Evolutionary conservation across 1,140 invertebrate genomes (phyloP).

Genomic region (Ectropis grisescens): DNA sequence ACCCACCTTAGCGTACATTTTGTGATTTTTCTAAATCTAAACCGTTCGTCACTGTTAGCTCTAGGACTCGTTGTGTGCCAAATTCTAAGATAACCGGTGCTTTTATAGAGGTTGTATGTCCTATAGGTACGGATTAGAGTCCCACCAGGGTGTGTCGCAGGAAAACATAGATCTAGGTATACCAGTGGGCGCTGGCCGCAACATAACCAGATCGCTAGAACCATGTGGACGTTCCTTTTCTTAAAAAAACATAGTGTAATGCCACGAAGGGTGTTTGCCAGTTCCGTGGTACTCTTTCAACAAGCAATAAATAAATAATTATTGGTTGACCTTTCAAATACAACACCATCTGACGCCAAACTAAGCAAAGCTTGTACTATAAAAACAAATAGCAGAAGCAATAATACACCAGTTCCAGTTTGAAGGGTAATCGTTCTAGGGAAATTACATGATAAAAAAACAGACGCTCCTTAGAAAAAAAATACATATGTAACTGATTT

Average conservation of each 20-base stretch:
- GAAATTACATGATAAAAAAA: too few species aligned
- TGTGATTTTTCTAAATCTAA: constrained; percentile 35
- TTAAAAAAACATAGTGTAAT: neutral
- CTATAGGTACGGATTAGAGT: constrained; percentile 37
- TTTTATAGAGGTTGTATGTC: constrained; percentile 53
- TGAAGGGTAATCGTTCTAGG: too few species aligned
- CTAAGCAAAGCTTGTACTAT: too few species aligned
- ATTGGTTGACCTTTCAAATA: too few species aligned
- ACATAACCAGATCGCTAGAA: constrained; percentile 30
- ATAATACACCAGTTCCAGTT: too few species aligned
- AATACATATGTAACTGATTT: too few species aligned
- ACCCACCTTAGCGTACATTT: constrained; percentile 64
- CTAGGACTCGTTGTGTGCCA: constrained; percentile 54
- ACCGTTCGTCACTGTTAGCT: constrained; percentile 38
- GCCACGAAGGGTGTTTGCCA: too few species aligned
- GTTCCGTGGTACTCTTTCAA: too few species aligned
- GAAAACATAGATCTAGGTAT: constrained; percentile 30
- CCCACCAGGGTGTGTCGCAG: constrained; percentile 20
- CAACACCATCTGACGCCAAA: too few species aligned
- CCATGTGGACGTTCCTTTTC: constrained; percentile 19
- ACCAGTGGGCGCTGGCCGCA: constrained; percentile 41
- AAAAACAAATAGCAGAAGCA: too few species aligned
- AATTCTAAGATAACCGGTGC: constrained; percentile 46
- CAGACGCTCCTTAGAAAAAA: too few species aligned
- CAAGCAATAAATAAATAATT: too few species aligned